Evolutionary conservation across 2,888 invertebrate species (phyloP).

Genomic region (Schizotus pectinicornis): DNA sequence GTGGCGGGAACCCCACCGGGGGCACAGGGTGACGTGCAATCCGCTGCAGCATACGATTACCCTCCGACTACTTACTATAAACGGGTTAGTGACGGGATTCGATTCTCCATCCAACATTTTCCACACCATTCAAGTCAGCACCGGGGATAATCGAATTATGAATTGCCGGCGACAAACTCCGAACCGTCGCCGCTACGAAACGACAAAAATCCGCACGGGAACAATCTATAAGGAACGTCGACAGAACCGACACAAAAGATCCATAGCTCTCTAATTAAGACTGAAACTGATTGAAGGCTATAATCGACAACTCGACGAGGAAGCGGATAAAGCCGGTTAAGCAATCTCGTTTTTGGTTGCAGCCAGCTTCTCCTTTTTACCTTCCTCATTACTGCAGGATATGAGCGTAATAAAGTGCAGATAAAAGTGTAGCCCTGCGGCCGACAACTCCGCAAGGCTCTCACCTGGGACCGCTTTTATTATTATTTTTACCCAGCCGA

Average conservation of each 20-base stretch:
- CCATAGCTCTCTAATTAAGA: too few species aligned
- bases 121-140: background rate
- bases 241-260: too few species aligned
- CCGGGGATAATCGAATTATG: slow-evolving; percentile 1
- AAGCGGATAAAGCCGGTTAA: background rate
- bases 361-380: background rate
- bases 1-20: slow-evolving; percentile 15
- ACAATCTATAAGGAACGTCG: too few species aligned
- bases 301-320: slow-evolving; percentile 2
- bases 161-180: too few species aligned
- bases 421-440: slow-evolving; percentile 1
- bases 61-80: slow-evolving; percentile 9
- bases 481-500: background rate
- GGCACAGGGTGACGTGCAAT: slow-evolving; percentile 7
- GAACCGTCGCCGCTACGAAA: too few species aligned
- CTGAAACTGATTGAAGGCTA: slow-evolving; percentile 3
- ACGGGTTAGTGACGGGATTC: slow-evolving; percentile 11
- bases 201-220: too few species aligned
- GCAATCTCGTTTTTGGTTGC: background rate
- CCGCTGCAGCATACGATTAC: slow-evolving; percentile 15
- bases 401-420: slow-evolving; percentile 4
- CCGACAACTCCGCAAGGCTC: background rate
- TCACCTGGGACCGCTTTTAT: background rate
- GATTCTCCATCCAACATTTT: slow-evolving; percentile 12
- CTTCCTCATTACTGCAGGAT: slow-evolving; percentile 3